Conservation (phyloP, 2,888 invertebrate genomes). For the Congeria kusceri region DNA sequence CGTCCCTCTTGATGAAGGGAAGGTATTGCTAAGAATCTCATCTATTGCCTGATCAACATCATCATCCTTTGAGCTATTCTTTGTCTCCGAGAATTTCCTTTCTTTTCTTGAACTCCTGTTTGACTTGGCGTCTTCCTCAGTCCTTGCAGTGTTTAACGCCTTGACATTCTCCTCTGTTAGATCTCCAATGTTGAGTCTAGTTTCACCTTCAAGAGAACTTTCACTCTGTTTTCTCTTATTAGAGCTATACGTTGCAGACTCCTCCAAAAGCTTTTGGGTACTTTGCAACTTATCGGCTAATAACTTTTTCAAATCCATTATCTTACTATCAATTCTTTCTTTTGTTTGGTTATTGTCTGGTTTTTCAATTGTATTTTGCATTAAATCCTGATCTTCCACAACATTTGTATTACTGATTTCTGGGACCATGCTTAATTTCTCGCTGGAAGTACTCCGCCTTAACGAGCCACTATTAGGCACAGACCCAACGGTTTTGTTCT, state of each 20-base stretch:
- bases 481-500: slow-evolving; percentile 10
- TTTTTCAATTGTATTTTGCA: slow-evolving; percentile 6
- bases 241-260: slow-evolving; percentile 42
- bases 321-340: slow-evolving; percentile 44
- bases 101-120: slow-evolving; percentile 66
- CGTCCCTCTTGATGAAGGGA: slow-evolving; percentile 67
- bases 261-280: slow-evolving; percentile 56
- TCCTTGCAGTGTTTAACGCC: slow-evolving; percentile 39
- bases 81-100: slow-evolving; percentile 75
- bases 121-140: slow-evolving; percentile 54
- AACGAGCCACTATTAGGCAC: slow-evolving; percentile 25
- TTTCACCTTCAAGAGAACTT: slow-evolving; percentile 10
- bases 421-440: slow-evolving; percentile 22
- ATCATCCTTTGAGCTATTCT: slow-evolving; percentile 65
- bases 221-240: slow-evolving; percentile 36
- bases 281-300: slow-evolving; percentile 60
- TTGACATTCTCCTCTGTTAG: slow-evolving; percentile 30
- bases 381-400: slow-evolving; percentile 15
- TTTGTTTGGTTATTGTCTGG: slow-evolving; percentile 29
- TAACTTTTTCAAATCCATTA: slow-evolving; percentile 50
- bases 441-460: slow-evolving; percentile 32
- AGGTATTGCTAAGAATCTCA: slow-evolving; percentile 80
- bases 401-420: slow-evolving; percentile 2
- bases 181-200: slow-evolving; percentile 24
- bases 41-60: slow-evolving; percentile 80